Evolutionary conservation across 2,113 vertebrate genomes (phyloP).

Genomic region (Microcebus tavaratra): DNA sequence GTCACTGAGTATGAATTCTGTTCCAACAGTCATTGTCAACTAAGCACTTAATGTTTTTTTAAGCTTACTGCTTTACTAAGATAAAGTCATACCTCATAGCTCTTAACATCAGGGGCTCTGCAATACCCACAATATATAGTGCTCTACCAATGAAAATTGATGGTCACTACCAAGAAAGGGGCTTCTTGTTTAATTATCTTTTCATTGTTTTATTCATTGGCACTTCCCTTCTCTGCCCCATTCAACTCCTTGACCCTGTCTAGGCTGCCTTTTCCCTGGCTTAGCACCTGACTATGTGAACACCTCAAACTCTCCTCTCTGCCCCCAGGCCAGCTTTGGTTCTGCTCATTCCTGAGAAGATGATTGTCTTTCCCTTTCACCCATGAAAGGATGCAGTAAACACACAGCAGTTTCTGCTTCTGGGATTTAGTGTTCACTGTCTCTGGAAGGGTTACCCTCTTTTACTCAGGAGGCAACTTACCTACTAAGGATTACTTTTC

Average conservation of each 20-base stretch:
- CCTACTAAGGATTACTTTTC: conserved; percentile 50
- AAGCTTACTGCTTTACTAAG: conserved; percentile 1
- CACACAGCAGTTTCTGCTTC: not conserved
- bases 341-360: not conserved
- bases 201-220: not conserved
- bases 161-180: not conserved
- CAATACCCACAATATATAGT: not conserved
- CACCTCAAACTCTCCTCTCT: not conserved
- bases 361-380: not conserved
- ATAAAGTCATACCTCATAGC: not conserved
- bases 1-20: not conserved
- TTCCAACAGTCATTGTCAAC: not conserved
- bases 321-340: not conserved
- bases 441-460: not conserved
- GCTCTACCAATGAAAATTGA: not conserved
- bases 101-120: not conserved
- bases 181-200: not conserved
- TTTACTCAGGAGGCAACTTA: not conserved
- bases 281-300: not conserved
- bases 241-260: not conserved
- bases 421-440: not conserved
- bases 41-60: not conserved
- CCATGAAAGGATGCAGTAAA: not conserved
- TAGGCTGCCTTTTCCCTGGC: not conserved
- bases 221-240: not conserved